Conservation (phyloP, 2,888 invertebrate species). For the Augiades crinisus region DNA sequence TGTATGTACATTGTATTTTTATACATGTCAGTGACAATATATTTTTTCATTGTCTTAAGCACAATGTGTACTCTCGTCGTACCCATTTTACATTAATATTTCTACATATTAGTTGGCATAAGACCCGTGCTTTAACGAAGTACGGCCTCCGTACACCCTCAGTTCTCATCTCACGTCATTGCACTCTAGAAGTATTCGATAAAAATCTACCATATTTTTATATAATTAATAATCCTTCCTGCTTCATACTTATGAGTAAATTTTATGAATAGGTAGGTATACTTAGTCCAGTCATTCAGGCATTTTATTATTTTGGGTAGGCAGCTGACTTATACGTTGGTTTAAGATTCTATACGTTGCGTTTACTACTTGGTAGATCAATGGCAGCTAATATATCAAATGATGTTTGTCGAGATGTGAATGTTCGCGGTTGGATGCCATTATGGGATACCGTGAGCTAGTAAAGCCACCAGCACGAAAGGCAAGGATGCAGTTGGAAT, state of each 20-base stretch:
- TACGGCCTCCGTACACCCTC: conserved; percentile 18
- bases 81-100: conserved; percentile 62
- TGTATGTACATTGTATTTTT: conserved; percentile 51
- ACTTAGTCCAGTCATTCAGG: conserved; percentile 5
- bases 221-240: conserved; percentile 44
- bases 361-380: too few species aligned
- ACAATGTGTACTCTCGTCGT: conserved; percentile 49
- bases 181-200: conserved; percentile 42
- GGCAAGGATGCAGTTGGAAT: too few species aligned
- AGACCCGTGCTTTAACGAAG: conserved; percentile 40
- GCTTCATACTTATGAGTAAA: conserved; percentile 48
- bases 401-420: too few species aligned
- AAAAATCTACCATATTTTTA: conserved; percentile 54
- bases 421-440: too few species aligned
- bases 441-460: too few species aligned
- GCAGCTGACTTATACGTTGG: background rate
- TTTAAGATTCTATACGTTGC: too few species aligned
- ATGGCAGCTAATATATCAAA: too few species aligned
- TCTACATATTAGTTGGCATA: conserved; percentile 56
- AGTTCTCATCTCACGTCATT: conserved; percentile 28
- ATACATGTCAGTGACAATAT: conserved; percentile 44
- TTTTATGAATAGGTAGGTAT: conserved; percentile 34
- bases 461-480: too few species aligned
- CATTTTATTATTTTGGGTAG: background rate
- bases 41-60: conserved; percentile 39